phyloP scores from a whole-genome alignment of 2,797 vertebrate species.

The Schizopygopsis malacanthus region DNA sequence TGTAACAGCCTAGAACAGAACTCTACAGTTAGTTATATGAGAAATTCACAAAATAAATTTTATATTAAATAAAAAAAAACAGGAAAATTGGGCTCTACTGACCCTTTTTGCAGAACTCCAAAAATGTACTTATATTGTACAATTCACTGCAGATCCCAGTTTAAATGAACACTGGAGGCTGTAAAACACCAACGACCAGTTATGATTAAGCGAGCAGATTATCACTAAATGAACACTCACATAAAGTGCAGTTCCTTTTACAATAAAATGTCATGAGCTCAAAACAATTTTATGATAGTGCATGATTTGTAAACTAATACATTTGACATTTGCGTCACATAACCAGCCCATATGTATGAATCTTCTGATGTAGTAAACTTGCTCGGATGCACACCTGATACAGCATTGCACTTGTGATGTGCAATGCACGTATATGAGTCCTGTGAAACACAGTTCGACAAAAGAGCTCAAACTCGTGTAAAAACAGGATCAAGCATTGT shows the following conservation, averaged over 20 bases:
- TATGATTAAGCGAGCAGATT: background rate
- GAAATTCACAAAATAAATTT: background rate
- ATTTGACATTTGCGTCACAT: background rate
- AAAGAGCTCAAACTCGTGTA: background rate
- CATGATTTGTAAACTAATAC: background rate
- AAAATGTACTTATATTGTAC: background rate
- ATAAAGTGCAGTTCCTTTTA: background rate
- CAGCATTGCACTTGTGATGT: background rate
- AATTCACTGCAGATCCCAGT: background rate
- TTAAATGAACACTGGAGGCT: background rate
- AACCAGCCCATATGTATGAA: background rate
- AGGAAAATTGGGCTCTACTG: background rate
- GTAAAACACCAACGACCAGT: background rate
- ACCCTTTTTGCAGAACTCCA: background rate
- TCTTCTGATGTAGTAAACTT: background rate
- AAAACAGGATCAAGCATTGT: background rate
- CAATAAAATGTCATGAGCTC: background rate
- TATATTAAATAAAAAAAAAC: background rate
- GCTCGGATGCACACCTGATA: background rate
- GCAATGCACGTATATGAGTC: background rate
- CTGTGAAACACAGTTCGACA: background rate
- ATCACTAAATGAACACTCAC: background rate
- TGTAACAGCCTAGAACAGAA: background rate
- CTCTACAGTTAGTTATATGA: background rate
- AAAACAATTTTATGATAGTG: background rate